Evolutionary conservation across 2,888 invertebrate species (phyloP), one percentile per base, ranked within the genome.

Genomic region (Scaeva pyrastri): DNA sequence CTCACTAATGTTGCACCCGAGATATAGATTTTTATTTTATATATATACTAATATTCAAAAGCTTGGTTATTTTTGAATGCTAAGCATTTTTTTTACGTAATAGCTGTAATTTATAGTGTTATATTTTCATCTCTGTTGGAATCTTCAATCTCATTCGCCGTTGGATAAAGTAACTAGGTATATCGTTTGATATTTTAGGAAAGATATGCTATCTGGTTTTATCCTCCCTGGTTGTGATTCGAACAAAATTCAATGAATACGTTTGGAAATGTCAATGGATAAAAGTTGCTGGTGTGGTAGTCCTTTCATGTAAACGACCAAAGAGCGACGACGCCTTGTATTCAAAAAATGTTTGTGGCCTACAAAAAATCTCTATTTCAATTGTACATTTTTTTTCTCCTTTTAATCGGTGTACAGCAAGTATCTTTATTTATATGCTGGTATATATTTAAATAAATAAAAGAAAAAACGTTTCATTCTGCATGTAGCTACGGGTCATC

Each of bases 401-500:
- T 14, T 21, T 72, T 62, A 82, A 58, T 72, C 72, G 50, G 76
- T 76, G 76, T 76, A 72, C 71, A 68, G n/a, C 10, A 66, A 50
- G 23, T 6, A n/a, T 8, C 4, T 26, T 43, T 60, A 52, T 55
- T 21, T 41, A 12, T 36, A 8, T 66, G 21, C 2, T 39, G 1
- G 23, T 11, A 12, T 19, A 19, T 14, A 45, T 11, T 26, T 43
- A n/a, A 14, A 60, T 43, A 43, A n/a, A 41, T 41, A n/a, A 62
- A 31, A 23, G 41, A 62, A 2, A 60, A 31, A 50, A 41, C 16
- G 6, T 45, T 68, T 39, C 14, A n/a, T 66, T 45, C 74, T 70
- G 10, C 14, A 43, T 31, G 10, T 21, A 23, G 12, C 14, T 21
- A 16, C 64, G 56, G 71, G 81, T 81, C 71, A 81, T 62, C 43